These are phyloP conservation scores for Timandra comae DNA, from an alignment of 2,888 invertebrate species.

Conservation along the genomic window DNA sequence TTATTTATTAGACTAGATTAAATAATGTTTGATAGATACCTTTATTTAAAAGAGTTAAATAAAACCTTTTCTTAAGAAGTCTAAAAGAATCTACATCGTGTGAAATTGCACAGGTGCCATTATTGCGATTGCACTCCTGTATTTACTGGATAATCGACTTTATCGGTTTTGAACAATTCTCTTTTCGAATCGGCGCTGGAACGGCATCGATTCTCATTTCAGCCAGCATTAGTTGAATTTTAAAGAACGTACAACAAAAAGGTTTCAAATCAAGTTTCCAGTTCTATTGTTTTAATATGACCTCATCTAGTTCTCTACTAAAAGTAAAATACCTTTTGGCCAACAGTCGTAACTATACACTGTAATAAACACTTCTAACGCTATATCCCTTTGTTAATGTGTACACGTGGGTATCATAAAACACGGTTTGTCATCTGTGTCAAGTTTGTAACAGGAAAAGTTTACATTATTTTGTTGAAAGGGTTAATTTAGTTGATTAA, in stretches of 20 bases:
- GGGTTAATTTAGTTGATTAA: too few relatives aligned
- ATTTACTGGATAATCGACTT: constrained; percentile 51
- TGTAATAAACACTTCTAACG: constrained; percentile 28
- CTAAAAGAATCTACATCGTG: too few relatives aligned
- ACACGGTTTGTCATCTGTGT: too few relatives aligned
- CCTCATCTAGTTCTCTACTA: constrained; percentile 10
- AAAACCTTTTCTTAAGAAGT: background rate
- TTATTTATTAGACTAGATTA: too few relatives aligned
- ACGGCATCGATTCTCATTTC: constrained; percentile 6
- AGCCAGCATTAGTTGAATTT: constrained; percentile 4
- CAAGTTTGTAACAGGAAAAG: too few relatives aligned
- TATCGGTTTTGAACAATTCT: constrained; percentile 7
- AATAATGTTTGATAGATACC: too few relatives aligned
- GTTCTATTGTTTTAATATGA: constrained; percentile 14
- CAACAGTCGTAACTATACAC: constrained; percentile 18
- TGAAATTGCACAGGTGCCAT: too few relatives aligned
- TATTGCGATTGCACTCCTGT: constrained; percentile 32
- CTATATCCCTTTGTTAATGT: constrained; percentile 16
- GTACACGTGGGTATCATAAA: constrained; percentile 33
- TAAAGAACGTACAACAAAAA: background rate
- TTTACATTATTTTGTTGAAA: too few relatives aligned
- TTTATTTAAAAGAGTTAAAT: background rate
- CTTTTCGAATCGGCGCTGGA: constrained; percentile 5
- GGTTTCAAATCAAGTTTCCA: background rate
- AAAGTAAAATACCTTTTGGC: constrained; percentile 19